Evolutionary conservation across 2,113 vertebrate species (phyloP), one percentile per base, ranked within the genome.

Genomic region (Australoheros scitulus): DNA sequence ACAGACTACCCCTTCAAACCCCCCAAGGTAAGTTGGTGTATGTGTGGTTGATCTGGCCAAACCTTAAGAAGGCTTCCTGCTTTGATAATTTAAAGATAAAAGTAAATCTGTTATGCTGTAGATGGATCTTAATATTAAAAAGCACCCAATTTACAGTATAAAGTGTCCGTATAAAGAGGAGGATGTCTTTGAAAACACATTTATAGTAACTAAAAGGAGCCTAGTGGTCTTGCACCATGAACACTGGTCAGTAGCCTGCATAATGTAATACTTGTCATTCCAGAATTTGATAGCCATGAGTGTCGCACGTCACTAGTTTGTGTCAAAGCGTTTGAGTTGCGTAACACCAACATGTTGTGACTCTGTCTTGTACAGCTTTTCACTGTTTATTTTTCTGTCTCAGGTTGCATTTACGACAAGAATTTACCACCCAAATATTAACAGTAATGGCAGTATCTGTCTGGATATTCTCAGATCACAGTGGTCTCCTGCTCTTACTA

Each of bases 391-490:
- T n/a, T 60, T 10, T 79, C 55, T 79, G 18, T 17, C 18, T 38
- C 72, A 96, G 95, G 93, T 96, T 89, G 94, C 95, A 52, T 96
- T 96, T 90, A 96, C 95, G 34, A 96, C 95, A 84, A 93, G 95
- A 96, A 96, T 96, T 92, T 96, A 96, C 94, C 95, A 96, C 91
- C 95, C 95, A 89, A 96, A 96, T 93, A 96, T 96, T 88, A 96
- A 96, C 95, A 96, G 96, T 94, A 96, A 96, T 20, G 96, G 96
- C 92, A 96, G 96, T 91, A 96, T 96, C 91, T 96, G 96, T 93
- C 94, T 96, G 94, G 96, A 96, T 90, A 96, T 96, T 88, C 95
- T 96, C 91, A 94, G 95, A 94, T 96, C 95, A 90, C 95, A 96
- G 91, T 96, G 95, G 95, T 96, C 96, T 91, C 96, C 96, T 80